phyloP scores from a whole-genome alignment of 30 jellyfish, hydroid and myxozoan genomes.

The Morbakka virulenta region DNA sequence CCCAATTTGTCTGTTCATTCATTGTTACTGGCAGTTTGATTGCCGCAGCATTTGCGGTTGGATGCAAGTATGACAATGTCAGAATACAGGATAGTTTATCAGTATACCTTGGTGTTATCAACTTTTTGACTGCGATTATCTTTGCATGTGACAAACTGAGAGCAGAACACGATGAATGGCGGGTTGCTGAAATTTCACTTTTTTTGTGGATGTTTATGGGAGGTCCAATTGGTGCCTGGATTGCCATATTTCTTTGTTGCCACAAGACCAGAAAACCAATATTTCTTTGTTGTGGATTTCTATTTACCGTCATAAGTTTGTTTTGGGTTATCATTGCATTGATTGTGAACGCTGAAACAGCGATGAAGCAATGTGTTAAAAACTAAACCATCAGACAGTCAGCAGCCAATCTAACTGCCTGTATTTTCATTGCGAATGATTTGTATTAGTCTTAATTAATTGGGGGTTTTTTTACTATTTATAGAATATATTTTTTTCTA shows the following conservation, averaged over 20 bases:
- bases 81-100: too few relatives aligned
- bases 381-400: too few relatives aligned
- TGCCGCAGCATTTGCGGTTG: too few relatives aligned
- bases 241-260: neutral
- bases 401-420: too few relatives aligned
- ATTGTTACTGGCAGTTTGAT: too few relatives aligned
- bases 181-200: slow-evolving; percentile 9
- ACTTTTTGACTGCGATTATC: neutral
- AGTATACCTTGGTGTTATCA: neutral
- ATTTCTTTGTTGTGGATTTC: neutral
- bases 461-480: too few relatives aligned
- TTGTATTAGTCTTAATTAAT: too few relatives aligned
- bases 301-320: neutral
- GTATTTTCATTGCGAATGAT: too few relatives aligned
- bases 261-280: slow-evolving; percentile 10
- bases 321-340: neutral
- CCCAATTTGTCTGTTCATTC: too few relatives aligned
- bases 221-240: slow-evolving; percentile 37
- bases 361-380: too few relatives aligned
- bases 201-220: slow-evolving; percentile 2
- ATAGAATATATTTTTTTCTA: too few relatives aligned
- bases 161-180: slow-evolving; percentile 14
- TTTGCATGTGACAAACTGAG: neutral
- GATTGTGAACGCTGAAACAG: neutral
- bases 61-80: too few relatives aligned